Conservation (phyloP, 2,888 invertebrate species). For the Apodemia hepburni region DNA sequence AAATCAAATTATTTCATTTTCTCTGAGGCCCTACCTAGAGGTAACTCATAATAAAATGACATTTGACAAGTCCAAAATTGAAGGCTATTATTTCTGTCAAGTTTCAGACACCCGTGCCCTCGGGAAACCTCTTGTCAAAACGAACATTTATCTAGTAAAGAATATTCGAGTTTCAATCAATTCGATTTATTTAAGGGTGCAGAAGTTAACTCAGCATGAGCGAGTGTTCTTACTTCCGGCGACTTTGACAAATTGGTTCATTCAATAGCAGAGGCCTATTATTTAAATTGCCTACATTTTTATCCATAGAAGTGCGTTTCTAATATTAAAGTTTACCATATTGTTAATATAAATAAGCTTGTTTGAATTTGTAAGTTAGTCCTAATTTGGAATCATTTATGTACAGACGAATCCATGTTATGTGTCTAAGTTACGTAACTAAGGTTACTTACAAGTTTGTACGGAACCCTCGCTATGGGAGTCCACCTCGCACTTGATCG, state of each 20-base stretch:
- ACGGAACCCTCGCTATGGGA: too few relatives aligned
- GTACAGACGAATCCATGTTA: too few relatives aligned
- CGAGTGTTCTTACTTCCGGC: background rate
- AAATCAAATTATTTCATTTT: too few relatives aligned
- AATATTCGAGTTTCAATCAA: background rate
- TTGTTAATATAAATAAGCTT: too few relatives aligned
- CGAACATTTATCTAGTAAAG: background rate
- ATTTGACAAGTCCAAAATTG: background rate
- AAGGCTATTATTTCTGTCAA: background rate
- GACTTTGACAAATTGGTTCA: conserved; percentile 11
- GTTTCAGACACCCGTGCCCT: background rate
- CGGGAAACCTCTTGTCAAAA: background rate
- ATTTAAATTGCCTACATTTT: background rate
- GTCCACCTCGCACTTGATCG: too few relatives aligned
- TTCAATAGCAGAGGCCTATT: background rate
- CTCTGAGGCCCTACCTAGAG: background rate
- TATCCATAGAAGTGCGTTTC: background rate
- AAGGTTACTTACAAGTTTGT: too few relatives aligned
- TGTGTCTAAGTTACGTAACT: too few relatives aligned
- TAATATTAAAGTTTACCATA: background rate
- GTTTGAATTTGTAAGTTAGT: too few relatives aligned
- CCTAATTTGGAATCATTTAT: too few relatives aligned
- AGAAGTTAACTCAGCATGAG: background rate
- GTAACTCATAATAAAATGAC: background rate
- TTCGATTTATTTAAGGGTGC: background rate